phyloP scores from a whole-genome alignment of 2,113 vertebrate species.

The Rhynchomys soricoides region DNA sequence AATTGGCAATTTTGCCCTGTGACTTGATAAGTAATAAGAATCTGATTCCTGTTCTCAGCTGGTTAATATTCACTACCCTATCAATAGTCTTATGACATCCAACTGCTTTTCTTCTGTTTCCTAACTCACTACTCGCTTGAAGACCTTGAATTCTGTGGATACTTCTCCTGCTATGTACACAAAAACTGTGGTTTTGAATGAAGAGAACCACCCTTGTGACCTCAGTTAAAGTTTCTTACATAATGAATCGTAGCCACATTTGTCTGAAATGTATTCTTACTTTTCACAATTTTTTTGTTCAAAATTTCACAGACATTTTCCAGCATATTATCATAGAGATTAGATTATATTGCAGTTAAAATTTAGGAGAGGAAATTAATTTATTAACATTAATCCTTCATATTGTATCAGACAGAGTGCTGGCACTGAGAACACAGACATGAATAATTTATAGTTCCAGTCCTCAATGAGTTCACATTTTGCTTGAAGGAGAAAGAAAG shows the following conservation, averaged over 20 bases:
- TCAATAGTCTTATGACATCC: not conserved
- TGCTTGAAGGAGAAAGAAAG: not conserved
- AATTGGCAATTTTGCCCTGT: not conserved
- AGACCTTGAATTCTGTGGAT: not conserved
- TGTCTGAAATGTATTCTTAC: constrained; percentile 24
- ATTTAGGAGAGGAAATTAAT: not conserved
- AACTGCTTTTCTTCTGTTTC: not conserved
- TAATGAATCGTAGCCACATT: not conserved
- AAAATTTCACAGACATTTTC: not conserved
- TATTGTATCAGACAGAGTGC: not conserved
- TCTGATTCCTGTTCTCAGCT: not conserved
- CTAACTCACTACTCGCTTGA: not conserved
- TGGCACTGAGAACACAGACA: not conserved
- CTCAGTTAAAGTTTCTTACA: not conserved
- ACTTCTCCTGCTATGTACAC: not conserved
- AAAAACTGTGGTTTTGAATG: not conserved
- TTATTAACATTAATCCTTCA: not conserved
- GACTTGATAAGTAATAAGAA: not conserved
- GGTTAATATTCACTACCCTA: not conserved
- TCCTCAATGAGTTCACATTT: not conserved
- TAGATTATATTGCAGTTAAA: not conserved
- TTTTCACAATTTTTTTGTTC: not conserved
- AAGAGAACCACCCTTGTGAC: not conserved
- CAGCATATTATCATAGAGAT: not conserved
- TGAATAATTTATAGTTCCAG: not conserved